These are phyloP conservation scores for Eurystomus gularis DNA, from an alignment of 2,113 vertebrate species.

Conservation along the genomic window DNA sequence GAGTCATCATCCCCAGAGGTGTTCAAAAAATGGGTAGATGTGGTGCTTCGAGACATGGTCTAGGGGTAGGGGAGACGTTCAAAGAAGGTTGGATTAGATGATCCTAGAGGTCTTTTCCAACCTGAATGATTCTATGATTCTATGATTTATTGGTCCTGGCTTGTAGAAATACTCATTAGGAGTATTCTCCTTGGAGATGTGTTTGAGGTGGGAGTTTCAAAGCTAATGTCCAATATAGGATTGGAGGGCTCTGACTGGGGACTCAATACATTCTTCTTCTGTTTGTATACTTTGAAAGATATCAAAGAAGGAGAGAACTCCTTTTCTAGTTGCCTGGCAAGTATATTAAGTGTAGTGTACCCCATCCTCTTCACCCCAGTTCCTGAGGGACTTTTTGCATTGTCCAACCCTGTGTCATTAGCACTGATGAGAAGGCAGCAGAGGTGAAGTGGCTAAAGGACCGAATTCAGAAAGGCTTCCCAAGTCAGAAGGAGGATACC, in stretches of 20 bases:
- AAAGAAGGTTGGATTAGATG: no score
- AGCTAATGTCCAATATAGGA: neutral
- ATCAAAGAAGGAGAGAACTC: fast-evolving
- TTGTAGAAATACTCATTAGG: neutral
- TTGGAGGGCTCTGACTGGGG: fast-evolving
- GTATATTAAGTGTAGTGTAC: neutral
- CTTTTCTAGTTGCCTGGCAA: neutral
- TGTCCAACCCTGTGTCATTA: neutral
- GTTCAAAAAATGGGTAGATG: no score
- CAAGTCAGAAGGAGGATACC: neutral
- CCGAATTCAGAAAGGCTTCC: neutral
- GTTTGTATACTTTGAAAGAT: neutral
- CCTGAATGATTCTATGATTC: no score
- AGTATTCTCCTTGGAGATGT: neutral
- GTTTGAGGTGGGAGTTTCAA: neutral
- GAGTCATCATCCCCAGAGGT: no score
- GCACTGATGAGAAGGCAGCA: neutral
- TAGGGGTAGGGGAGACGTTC: no score
- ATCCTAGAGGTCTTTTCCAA: no score
- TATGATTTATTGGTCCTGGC: no score
- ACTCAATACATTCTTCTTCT: neutral
- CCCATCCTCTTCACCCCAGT: neutral
- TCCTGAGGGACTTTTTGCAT: neutral
- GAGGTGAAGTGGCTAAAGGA: neutral
- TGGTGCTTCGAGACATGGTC: no score